phyloP scores from a whole-genome alignment of 2,113 vertebrate genomes.

The Athene cunicularia region DNA sequence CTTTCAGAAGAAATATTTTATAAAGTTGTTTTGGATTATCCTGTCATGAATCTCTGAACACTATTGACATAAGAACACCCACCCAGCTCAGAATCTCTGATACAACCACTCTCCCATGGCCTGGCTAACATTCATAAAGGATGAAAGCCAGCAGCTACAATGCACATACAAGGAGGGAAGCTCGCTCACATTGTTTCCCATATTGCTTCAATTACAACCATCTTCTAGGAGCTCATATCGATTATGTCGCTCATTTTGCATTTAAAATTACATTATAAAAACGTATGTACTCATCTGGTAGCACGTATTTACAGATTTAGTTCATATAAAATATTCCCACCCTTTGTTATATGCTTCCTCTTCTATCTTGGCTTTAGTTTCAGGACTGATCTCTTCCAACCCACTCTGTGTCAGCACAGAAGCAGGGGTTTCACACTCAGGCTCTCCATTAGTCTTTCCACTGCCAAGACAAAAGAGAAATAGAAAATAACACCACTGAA shows the following conservation, averaged over 20 bases:
- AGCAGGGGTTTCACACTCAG: slow-evolving; percentile 76
- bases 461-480: slow-evolving; percentile 78
- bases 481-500: background rate
- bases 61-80: background rate
- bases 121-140: background rate
- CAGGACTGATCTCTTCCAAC: slow-evolving; percentile 84
- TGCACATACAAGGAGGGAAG: background rate
- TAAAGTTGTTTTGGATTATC: background rate
- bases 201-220: background rate
- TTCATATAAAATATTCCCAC: slow-evolving; percentile 70
- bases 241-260: background rate
- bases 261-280: background rate
- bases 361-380: slow-evolving; percentile 89
- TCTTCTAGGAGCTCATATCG: background rate
- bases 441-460: slow-evolving; percentile 84
- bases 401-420: slow-evolving; percentile 73
- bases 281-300: background rate
- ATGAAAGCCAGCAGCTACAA: background rate
- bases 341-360: slow-evolving; percentile 94
- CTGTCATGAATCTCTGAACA: background rate
- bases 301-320: background rate
- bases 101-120: background rate
- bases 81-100: background rate
- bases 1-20: background rate
- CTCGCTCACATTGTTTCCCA: background rate